A percentile compares a stretch with the other conserved stretches of the same genome.
These are phyloP conservation scores for Leucophenga montana DNA, from an alignment of 2,888 invertebrate genomes.

Conservation along the genomic window DNA sequence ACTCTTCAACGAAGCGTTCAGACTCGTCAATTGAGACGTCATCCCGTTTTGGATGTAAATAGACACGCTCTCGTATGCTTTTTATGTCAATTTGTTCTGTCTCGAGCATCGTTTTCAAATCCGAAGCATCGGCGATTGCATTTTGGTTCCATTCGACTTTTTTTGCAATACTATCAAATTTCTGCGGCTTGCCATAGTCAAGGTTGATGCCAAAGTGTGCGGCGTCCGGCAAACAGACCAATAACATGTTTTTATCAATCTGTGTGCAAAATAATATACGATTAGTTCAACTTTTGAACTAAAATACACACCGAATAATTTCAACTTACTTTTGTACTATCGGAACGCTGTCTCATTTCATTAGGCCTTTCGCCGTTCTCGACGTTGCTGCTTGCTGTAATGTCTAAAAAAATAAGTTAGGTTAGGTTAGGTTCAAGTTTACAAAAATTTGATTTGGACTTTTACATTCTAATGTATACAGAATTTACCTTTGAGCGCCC, in stretches of 20 bases:
- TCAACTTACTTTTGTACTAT: neutral
- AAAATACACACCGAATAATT: too few relatives aligned
- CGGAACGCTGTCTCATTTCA: too few relatives aligned
- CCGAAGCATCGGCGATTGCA: constrained; percentile 77
- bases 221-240: constrained; percentile 78
- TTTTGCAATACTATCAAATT: constrained; percentile 77
- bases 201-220: constrained; percentile 81
- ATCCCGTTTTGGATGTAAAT: constrained; percentile 75
- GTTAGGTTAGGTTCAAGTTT: too few relatives aligned
- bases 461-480: too few relatives aligned
- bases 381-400: too few relatives aligned
- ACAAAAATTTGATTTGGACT: too few relatives aligned
- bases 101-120: constrained; percentile 78
- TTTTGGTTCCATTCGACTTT: constrained; percentile 79
- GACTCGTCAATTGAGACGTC: constrained; percentile 66
- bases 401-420: too few relatives aligned
- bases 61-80: constrained; percentile 76
- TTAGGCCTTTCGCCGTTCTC: too few relatives aligned
- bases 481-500: too few relatives aligned
- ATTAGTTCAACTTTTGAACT: too few relatives aligned
- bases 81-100: constrained; percentile 77
- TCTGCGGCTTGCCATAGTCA: constrained; percentile 77
- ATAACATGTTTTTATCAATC: constrained; percentile 62
- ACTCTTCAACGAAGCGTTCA: constrained; percentile 64
- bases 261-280: too few relatives aligned